phyloP scores from a whole-genome alignment of 64 coral and sea anemone genomes.

The Actinia equina region DNA sequence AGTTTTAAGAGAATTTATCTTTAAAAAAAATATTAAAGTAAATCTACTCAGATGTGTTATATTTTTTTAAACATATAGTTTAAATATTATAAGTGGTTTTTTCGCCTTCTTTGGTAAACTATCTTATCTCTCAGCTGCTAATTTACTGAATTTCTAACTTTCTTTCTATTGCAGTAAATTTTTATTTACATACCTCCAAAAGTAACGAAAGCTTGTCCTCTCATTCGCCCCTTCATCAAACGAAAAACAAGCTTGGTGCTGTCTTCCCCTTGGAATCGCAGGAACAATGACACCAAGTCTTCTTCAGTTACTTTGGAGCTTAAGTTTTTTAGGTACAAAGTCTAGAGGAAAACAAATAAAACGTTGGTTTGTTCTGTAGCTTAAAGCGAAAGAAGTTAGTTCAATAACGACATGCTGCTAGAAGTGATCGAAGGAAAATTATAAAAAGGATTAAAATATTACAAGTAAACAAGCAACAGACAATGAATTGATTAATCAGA shows the following conservation, averaged over 20 bases:
- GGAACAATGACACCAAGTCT: slow-evolving; percentile 75
- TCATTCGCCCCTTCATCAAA: slow-evolving; percentile 93
- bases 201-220: slow-evolving; percentile 95
- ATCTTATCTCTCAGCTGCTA: background rate
- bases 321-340: slow-evolving; percentile 87
- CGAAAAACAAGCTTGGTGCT: slow-evolving; percentile 61
- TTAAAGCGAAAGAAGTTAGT: background rate
- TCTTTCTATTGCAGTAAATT: background rate
- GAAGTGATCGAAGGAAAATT: background rate
- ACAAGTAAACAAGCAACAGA: background rate
- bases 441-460: background rate
- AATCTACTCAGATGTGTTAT: no score
- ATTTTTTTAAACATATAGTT: no score
- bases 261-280: slow-evolving; percentile 56
- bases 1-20: no score
- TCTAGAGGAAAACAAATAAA: background rate
- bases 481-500: background rate
- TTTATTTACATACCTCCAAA: slow-evolving; percentile 46
- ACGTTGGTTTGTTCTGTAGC: background rate
- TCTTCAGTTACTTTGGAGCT: slow-evolving; percentile 67
- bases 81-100: no score
- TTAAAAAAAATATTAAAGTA: no score
- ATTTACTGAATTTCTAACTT: background rate
- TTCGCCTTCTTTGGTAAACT: background rate
- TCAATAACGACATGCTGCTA: background rate